Conservation (phyloP, 2,797 vertebrate genomes). For the Chromis chromis region DNA sequence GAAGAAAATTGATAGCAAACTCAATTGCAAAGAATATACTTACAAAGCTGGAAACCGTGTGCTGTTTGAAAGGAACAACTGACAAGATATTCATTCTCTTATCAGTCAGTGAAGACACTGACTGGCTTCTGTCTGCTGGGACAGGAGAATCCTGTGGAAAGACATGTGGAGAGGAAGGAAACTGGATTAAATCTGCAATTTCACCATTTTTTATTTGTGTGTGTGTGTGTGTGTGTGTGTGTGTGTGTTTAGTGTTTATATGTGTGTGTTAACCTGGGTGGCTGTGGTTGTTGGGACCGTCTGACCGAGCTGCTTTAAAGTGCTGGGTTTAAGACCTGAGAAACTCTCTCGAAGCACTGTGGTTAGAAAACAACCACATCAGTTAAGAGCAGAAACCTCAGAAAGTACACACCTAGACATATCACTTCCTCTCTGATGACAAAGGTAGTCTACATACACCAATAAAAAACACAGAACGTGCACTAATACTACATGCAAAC, state of each 20-base stretch:
- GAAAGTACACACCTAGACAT: constrained; percentile 1
- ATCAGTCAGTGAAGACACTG: constrained; percentile 70
- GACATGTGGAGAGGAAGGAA: constrained; percentile 9
- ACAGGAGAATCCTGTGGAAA: constrained; percentile 65
- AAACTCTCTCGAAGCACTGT: constrained; percentile 83
- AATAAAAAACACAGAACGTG: not conserved
- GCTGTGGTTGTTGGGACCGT: constrained; percentile 71
- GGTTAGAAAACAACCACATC: constrained; percentile 70
- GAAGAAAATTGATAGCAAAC: not conserved
- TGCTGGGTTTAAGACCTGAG: constrained; percentile 92
- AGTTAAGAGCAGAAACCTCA: constrained; percentile 32
- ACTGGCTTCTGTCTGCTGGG: constrained; percentile 60
- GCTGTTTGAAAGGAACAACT: constrained; percentile 82
- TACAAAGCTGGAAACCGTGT: constrained; percentile 78
- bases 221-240: not conserved
- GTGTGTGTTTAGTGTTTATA: constrained; percentile 14
- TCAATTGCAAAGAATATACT: constrained; percentile 50
- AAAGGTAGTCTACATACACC: not conserved
- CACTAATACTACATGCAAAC: not conserved
- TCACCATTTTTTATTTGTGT: not conserved
- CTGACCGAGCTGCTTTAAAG: constrained; percentile 95
- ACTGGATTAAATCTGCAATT: not conserved
- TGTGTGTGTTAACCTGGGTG: constrained; percentile 78
- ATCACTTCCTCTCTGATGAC: not conserved
- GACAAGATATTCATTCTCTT: constrained; percentile 81